Evolutionary conservation across 2,797 vertebrate species (phyloP), one percentile per base, ranked within the genome.

Genomic region (Limosa lapponica): DNA sequence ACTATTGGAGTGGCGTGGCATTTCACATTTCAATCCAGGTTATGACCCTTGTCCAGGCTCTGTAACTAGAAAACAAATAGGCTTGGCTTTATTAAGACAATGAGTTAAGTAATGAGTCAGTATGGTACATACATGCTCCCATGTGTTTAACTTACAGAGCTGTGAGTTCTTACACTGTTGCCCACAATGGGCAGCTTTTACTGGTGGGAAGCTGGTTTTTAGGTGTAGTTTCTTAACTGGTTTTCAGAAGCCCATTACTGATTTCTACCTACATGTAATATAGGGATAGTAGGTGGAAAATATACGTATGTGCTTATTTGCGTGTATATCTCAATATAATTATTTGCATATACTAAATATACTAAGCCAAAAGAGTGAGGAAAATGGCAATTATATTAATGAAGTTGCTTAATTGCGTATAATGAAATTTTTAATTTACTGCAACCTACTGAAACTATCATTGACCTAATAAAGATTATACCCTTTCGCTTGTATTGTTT

Each of bases 391-490:
- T 97, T 95, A 93, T 67, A 96, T 96, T 96, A 97, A 96, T 95
- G 83, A 95, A 97, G 84, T 82, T 96, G 67, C 87, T 97, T 97
- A 98, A 97, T 97, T 96, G 94, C 36, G 7, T 88, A 75, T 96
- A 95, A 97, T 94, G 78, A 96, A 62, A 90, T 93, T 97, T 94
- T 97, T 94, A 92, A 96, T 96, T 97, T 96, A 93, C 81, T 96
- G 87, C 70, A 97, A 87, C 74, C 74, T 95, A 74, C 92, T 97
- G 89, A 97, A 98, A 95, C 83, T 90, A 94, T 96, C 92, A 93
- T 83, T 95, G 95, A 96, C 94, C 92, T 97, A 97, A 97, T 97
- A 96, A 97, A 97, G 67, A 95, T 96, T 94, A 95, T 87, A 77
- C 7, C 9, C 82, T 96, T 97, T 97, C 92, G 82, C 66, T 96